Conservation (phyloP, 1,140 invertebrate species). For the Drosophila takahashii region DNA sequence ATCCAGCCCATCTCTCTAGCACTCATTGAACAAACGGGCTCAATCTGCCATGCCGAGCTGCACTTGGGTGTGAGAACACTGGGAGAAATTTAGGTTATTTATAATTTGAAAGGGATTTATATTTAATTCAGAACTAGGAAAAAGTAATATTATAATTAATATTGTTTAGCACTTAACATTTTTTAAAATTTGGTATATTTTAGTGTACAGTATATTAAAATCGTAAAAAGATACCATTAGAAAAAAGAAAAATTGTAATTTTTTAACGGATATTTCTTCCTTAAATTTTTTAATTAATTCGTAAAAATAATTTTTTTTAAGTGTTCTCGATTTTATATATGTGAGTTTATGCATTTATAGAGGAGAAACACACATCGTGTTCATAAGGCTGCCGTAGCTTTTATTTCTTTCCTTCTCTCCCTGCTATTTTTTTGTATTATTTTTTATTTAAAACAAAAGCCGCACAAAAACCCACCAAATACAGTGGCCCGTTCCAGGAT, state of each 20-base stretch:
- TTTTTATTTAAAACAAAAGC: conserved; percentile 73
- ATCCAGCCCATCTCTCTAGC: conserved; percentile 34
- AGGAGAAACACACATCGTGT: conserved; percentile 34
- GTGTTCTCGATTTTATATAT: not conserved
- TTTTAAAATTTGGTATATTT: no score
- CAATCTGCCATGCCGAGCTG: conserved; percentile 64
- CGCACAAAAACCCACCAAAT: conserved; percentile 66
- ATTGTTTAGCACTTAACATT: no score
- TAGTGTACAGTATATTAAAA: no score
- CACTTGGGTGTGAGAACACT: conserved; percentile 27
- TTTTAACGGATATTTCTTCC: no score
- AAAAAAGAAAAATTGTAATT: no score
- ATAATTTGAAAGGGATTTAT: no score
- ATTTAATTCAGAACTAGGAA: no score
- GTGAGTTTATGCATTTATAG: conserved; percentile 39
- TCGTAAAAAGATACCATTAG: no score
- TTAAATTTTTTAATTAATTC: not conserved
- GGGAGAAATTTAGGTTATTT: not conserved
- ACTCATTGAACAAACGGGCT: conserved; percentile 75
- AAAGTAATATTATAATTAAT: no score
- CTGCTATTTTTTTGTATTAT: conserved; percentile 3
- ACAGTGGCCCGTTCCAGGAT: conserved; percentile 25
- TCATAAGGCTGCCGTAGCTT: conserved; percentile 36
- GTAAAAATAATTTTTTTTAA: not conserved
- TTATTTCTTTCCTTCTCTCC: conserved; percentile 37